Evolutionary conservation across 2,888 invertebrate species (phyloP), one percentile per base, ranked within the genome.

Genomic region (Xanthorhoe spadicearia): DNA sequence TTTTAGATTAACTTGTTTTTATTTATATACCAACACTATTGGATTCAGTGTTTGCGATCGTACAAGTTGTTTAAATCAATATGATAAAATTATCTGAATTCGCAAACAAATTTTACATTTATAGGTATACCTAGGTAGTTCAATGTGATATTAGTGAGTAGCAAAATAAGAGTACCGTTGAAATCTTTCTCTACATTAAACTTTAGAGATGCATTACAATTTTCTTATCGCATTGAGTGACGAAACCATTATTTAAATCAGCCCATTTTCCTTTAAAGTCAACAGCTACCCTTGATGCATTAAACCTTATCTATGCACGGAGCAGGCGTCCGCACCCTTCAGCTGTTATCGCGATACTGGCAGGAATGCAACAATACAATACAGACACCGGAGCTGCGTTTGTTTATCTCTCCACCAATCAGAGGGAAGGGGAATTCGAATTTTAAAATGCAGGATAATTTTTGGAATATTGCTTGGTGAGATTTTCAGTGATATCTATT

Each of bases 301-400:
- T 80, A 84, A 82, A 79, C 82, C 86, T 92, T 92, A 92, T 92
- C 92, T 88, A 79, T 82, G 84, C 82, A 79, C 75, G 79, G 78
- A 75, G 85, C 84, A 86, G 85, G 78, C 86, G 85, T 85, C 88
- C 84, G 81, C 87, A 87, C 91, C 91, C 90, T 86, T 80, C 83
- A 73, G 69, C 70, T 74, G 84, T 84, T 91, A 91, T 91, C 91
- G 79, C 76, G 85, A 88, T 83, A 90, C 88, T 89, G 87, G 77
- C 87, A 87, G 89, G 88, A 90, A 87, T 80, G 84, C 83, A 88
- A 91, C 90, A 90, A 90, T 87, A 91, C 90, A 90, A 90, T 87
- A 84, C 76, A 67, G 68, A 82, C 82, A 82, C 81, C 82, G 82
- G 82, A 82, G 80, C 79, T 80, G 70, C 76, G 71, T 69, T 87